These are phyloP conservation scores for Synergus laeviventris DNA, from an alignment of 2,888 invertebrate genomes.

Conservation along the genomic window DNA sequence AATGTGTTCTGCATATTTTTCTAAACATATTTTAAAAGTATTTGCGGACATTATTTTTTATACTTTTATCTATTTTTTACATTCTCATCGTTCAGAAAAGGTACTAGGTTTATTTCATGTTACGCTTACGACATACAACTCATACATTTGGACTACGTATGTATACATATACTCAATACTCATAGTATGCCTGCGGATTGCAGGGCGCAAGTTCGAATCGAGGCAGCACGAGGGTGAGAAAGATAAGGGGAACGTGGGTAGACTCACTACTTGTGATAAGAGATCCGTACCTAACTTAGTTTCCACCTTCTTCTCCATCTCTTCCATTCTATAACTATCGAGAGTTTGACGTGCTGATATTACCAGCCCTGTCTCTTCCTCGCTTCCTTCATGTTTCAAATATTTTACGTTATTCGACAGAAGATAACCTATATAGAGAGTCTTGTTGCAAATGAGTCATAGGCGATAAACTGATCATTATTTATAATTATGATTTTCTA, in stretches of 20 bases:
- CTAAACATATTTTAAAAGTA: no score
- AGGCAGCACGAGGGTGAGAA: constrained; percentile 51
- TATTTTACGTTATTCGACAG: neutral
- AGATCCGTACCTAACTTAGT: constrained; percentile 68
- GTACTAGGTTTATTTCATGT: no score
- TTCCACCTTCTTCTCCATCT: constrained; percentile 54
- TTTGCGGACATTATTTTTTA: no score
- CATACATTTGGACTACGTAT: neutral
- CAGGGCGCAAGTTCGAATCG: constrained; percentile 49
- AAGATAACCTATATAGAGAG: neutral
- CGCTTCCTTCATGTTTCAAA: neutral
- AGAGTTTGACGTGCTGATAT: constrained; percentile 42
- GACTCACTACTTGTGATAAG: constrained; percentile 69
- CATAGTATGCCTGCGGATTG: constrained; percentile 38
- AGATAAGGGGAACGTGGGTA: constrained; percentile 72
- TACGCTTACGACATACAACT: neutral
- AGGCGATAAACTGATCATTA: neutral
- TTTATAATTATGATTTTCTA: neutral
- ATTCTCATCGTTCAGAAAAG: no score
- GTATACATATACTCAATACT: constrained; percentile 16
- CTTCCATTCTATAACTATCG: constrained; percentile 45
- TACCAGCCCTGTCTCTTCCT: neutral
- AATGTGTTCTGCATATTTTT: no score
- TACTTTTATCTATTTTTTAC: no score
- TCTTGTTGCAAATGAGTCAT: neutral